Conservation (phyloP, 2,797 vertebrate species). For the Alauda arvensis region DNA sequence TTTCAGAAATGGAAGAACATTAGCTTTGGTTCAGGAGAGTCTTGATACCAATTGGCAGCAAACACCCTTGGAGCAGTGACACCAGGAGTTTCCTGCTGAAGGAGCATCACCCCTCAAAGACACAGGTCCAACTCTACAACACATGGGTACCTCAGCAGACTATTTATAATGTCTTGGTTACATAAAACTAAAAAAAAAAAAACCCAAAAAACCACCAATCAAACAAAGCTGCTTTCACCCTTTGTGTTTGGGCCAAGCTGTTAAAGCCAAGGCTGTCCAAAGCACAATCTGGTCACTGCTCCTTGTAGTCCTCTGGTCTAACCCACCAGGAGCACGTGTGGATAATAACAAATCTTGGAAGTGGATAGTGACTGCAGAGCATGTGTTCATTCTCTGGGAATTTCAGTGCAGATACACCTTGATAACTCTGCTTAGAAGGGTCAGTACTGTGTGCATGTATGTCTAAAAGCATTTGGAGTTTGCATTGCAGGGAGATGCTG, state of each 20-base stretch:
- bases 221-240: not conserved
- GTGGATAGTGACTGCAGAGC: not conserved
- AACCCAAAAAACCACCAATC: not conserved
- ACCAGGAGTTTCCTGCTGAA: not conserved
- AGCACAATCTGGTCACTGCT: not conserved
- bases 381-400: not conserved
- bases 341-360: not conserved
- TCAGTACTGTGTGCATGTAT: rapidly evolving
- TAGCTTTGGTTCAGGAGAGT: not conserved
- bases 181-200: not conserved
- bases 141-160: not conserved
- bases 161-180: not conserved
- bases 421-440: not conserved
- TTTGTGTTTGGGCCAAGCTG: not conserved
- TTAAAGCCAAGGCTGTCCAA: not conserved
- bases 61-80: not conserved
- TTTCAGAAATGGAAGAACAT: not conserved
- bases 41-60: not conserved
- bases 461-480: not conserved
- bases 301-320: not conserved
- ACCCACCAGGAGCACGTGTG: not conserved
- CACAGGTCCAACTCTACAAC: not conserved
- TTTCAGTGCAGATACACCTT: not conserved
- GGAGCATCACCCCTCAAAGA: not conserved
- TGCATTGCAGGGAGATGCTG: not conserved